Evolutionary conservation across 2,888 invertebrate genomes (phyloP).

Genomic region (Drosophila birchii): DNA sequence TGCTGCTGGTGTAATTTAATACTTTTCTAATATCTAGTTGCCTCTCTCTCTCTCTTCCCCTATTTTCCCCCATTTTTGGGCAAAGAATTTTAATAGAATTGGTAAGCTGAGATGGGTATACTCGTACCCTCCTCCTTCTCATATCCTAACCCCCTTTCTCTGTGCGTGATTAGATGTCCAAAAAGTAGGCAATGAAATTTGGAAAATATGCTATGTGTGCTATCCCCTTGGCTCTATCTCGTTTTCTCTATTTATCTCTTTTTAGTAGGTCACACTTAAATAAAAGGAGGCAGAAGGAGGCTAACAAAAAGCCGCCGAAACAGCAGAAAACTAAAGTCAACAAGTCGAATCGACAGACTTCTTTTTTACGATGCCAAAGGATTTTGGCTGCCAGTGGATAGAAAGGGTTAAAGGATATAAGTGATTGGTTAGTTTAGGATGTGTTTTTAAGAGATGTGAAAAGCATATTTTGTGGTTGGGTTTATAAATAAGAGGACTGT

Average conservation of each 20-base stretch:
- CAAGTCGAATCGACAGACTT: slow-evolving; percentile 30
- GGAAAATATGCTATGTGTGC: slow-evolving; percentile 53
- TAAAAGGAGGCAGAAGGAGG: background rate
- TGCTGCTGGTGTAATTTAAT: slow-evolving; percentile 70
- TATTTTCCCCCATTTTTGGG: slow-evolving; percentile 36
- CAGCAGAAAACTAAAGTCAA: slow-evolving; percentile 45
- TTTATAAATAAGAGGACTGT: slow-evolving; percentile 3
- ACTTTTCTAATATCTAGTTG: slow-evolving; percentile 77
- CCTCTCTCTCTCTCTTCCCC: slow-evolving; percentile 47
- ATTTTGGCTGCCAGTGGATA: background rate
- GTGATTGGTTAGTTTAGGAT: slow-evolving; percentile 43
- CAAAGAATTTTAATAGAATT: slow-evolving; percentile 79
- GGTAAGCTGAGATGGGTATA: slow-evolving; percentile 70
- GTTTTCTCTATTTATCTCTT: background rate
- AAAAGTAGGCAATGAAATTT: slow-evolving; percentile 62
- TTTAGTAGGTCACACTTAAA: slow-evolving; percentile 32
- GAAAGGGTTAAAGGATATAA: slow-evolving; percentile 27
- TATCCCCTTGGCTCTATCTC: slow-evolving; percentile 4
- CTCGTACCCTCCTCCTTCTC: background rate
- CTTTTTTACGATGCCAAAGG: slow-evolving; percentile 32
- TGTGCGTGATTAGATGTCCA: slow-evolving; percentile 66
- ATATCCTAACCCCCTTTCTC: background rate
- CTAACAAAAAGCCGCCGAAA: slow-evolving; percentile 23
- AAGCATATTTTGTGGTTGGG: background rate
- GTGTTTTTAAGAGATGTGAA: slow-evolving; percentile 23